Percentiles rank a stretch among this genome's conserved stretches.
Conservation (phyloP, 2,888 invertebrate species). For the Ischnura elegans region DNA sequence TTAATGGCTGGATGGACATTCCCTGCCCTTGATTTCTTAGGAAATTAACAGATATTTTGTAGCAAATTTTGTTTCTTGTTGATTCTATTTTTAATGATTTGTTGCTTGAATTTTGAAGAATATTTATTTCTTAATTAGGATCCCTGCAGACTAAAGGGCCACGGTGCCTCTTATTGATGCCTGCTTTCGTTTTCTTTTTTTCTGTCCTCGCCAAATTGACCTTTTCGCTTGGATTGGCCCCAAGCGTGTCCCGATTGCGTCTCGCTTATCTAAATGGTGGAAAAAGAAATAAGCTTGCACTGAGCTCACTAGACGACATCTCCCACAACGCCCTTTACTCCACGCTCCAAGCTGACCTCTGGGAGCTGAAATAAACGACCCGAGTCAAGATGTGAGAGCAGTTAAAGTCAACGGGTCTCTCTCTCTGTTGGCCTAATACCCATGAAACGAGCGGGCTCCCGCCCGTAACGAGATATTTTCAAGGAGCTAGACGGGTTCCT, state of each 20-base stretch:
- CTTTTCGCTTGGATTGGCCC: background rate
- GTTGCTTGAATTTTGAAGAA: too few relatives aligned
- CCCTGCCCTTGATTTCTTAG: too few relatives aligned
- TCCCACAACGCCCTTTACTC: background rate
- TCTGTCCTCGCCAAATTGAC: background rate
- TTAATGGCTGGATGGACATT: too few relatives aligned
- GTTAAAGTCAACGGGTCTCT: background rate
- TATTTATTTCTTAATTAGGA: too few relatives aligned
- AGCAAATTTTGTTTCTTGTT: too few relatives aligned
- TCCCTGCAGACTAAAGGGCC: too few relatives aligned
- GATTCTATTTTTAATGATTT: too few relatives aligned
- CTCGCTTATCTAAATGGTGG: background rate
- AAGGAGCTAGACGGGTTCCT: background rate
- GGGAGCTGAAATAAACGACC: background rate
- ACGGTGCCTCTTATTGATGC: background rate
- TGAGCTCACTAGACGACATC: background rate
- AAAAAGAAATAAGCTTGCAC: background rate
- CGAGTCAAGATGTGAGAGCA: background rate
- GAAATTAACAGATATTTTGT: too few relatives aligned
- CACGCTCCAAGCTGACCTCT: background rate
- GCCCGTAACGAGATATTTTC: background rate
- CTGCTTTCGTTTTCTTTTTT: background rate
- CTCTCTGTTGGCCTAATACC: background rate
- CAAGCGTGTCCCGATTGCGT: background rate
- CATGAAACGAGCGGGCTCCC: background rate